A percentile compares a stretch with the other conserved stretches of the same genome.
Evolutionary conservation across 2,113 vertebrate genomes (phyloP).

Genomic region (Pongo abelii): DNA sequence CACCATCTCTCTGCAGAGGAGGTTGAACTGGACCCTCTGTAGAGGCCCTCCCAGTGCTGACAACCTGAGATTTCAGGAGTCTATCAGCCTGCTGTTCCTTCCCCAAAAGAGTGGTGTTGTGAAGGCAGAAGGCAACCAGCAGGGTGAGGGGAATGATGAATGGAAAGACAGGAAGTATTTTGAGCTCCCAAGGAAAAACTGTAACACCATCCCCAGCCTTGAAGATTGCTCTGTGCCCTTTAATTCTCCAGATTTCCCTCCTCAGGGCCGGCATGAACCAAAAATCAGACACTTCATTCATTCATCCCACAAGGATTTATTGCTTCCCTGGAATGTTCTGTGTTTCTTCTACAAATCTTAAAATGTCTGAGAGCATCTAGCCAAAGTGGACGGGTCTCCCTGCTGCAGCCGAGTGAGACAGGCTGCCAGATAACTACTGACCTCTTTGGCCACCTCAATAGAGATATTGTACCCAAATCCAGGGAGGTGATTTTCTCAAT

Average conservation of each 20-base stretch:
- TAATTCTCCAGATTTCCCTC: slow-evolving; percentile 65
- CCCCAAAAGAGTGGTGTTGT: not conserved
- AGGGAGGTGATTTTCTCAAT: slow-evolving; percentile 36
- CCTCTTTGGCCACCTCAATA: slow-evolving; percentile 4
- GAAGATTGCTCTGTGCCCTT: slow-evolving; percentile 28
- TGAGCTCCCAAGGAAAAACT: slow-evolving; percentile 53
- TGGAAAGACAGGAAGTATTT: slow-evolving; percentile 55
- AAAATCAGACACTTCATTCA: slow-evolving; percentile 64
- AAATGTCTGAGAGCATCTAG: slow-evolving; percentile 49
- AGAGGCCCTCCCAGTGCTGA: not conserved
- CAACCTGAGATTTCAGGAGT: not conserved
- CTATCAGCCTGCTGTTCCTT: not conserved
- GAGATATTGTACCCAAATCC: not conserved
- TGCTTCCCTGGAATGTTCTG: slow-evolving; percentile 52
- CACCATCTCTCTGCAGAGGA: not conserved
- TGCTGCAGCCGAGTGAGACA: not conserved
- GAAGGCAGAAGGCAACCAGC: slow-evolving; percentile 26
- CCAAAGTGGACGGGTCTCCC: not conserved
- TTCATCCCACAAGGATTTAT: slow-evolving; percentile 68
- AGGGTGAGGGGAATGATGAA: slow-evolving; percentile 42
- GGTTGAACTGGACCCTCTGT: not conserved
- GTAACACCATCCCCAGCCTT: not conserved
- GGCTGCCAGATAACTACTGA: not conserved
- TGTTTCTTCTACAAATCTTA: slow-evolving; percentile 51
- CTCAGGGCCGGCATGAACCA: slow-evolving; percentile 28